A percentile compares a stretch with the other conserved stretches of the same genome.
Evolutionary conservation across 1,140 invertebrate species (phyloP).

Genomic region (Harpegnathos saltator): DNA sequence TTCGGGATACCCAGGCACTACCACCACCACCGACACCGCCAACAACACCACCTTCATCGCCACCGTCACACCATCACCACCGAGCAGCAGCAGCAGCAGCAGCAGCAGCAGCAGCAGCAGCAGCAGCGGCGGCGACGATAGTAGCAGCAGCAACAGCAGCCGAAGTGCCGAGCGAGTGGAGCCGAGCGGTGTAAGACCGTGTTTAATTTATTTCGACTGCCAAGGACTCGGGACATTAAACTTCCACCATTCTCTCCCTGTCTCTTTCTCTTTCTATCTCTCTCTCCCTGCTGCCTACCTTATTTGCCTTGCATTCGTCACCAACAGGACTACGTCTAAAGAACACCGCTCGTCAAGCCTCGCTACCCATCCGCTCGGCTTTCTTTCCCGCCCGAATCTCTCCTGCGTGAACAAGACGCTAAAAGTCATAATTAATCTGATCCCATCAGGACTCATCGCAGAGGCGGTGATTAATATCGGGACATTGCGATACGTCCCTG

Average conservation of each 20-base stretch:
- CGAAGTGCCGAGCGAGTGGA: conserved; percentile 48
- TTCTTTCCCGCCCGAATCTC: conserved; percentile 27
- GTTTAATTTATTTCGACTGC: conserved; percentile 80
- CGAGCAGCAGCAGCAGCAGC: background rate
- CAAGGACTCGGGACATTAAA: conserved; percentile 71
- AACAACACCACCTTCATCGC: too few species aligned
- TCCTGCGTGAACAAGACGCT: conserved; percentile 45
- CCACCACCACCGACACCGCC: too few species aligned
- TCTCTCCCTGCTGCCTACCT: conserved; percentile 58
- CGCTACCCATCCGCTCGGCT: conserved; percentile 7
- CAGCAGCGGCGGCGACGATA: background rate
- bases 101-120: background rate
- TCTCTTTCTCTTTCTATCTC: conserved; percentile 64
- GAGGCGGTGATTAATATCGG: conserved; percentile 24
- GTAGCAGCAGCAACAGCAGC: background rate
- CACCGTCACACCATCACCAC: too few species aligned
- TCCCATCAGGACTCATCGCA: conserved; percentile 20
- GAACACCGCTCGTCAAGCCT: background rate
- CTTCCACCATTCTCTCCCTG: conserved; percentile 69
- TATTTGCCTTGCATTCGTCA: conserved; percentile 79
- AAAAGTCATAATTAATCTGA: conserved; percentile 53
- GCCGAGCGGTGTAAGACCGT: conserved; percentile 70
- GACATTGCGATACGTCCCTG: conserved; percentile 21
- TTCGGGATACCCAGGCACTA: conserved; percentile 64
- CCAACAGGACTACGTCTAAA: conserved; percentile 27